A percentile compares a stretch with the other conserved stretches of the same genome.
phyloP scores from a whole-genome alignment of 2,888 invertebrate species.

The Perizoma flavofasciatum region DNA sequence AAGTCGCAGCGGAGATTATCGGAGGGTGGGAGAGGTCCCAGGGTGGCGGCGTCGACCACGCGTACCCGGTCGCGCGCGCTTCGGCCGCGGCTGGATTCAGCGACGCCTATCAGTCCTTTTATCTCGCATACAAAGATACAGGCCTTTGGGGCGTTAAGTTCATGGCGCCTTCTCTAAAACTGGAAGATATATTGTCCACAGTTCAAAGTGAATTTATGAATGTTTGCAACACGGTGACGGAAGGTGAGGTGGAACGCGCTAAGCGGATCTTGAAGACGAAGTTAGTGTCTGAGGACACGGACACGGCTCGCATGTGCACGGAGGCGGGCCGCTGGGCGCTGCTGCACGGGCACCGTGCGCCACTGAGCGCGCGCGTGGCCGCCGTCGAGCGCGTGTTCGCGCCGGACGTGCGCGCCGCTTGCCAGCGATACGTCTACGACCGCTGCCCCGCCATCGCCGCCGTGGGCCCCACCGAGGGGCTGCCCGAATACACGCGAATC shows the following conservation, averaged over 20 bases:
- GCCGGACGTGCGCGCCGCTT: slow-evolving; percentile 89
- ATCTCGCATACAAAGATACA: slow-evolving; percentile 98
- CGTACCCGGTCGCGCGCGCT: slow-evolving; percentile 89
- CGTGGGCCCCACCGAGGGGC: slow-evolving; percentile 93
- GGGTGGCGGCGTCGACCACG: slow-evolving; percentile 92
- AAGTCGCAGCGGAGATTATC: slow-evolving; percentile 95
- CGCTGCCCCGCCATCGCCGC: slow-evolving; percentile 96
- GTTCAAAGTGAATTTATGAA: slow-evolving; percentile 93
- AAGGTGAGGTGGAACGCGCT: slow-evolving; percentile 94
- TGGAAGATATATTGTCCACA: slow-evolving; percentile 88
- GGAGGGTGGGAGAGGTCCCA: slow-evolving; percentile 96
- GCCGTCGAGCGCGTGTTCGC: slow-evolving; percentile 92
- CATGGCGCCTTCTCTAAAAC: slow-evolving; percentile 87
- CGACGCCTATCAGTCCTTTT: slow-evolving; percentile 97
- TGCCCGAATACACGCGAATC: slow-evolving; percentile 92
- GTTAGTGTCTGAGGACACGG: slow-evolving; percentile 94
- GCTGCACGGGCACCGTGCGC: slow-evolving; percentile 94
- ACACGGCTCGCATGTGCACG: slow-evolving; percentile 94
- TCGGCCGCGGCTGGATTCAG: slow-evolving; percentile 87
- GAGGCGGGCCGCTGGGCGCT: slow-evolving; percentile 97
- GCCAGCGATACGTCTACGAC: slow-evolving; percentile 94
- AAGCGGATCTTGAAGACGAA: slow-evolving; percentile 95
- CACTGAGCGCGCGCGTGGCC: slow-evolving; percentile 92
- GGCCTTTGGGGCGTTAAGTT: slow-evolving; percentile 97
- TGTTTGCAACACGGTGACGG: slow-evolving; percentile 91